Evolutionary conservation across 1,140 invertebrate genomes (phyloP), one percentile per base, ranked within the genome.

Genomic region (Sycobia sp.): DNA sequence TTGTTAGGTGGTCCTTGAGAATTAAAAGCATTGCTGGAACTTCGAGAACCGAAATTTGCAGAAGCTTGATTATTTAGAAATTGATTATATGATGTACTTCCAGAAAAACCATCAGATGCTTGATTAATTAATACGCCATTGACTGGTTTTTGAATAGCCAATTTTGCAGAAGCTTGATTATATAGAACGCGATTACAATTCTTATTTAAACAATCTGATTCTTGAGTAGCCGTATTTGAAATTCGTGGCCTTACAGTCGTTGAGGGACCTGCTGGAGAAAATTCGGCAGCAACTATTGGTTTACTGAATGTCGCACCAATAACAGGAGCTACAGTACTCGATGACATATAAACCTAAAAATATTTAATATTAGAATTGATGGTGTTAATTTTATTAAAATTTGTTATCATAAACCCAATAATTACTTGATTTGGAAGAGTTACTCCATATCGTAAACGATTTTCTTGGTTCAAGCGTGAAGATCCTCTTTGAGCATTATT

Each of bases 261-360:
- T 2, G 46, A 59, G 16, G 66, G 51, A 16, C 22, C 7, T 43
- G 50, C 27, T 16, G 58, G 38, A 0, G 50, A 57, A 23, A 72
- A 55, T 13, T 58, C 61, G 1, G 66, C 25, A 1, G 60, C 3
- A 11, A 58, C 20, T 25, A 72, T 73, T 39, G 76, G 75, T 47
- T 61, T 69, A 22, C 67, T 69, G 27, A 73, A 71, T 8, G 72
- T 73, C n/a, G 72, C 66, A 0, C 70, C 72, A 14, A 66, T n/a
- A 10, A 56, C 66, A 43, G 75, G 69, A 4, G 68, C 27, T 0
- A 65, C 9, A n/a, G 71, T 73, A 1, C 43, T 68, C 5, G 67
- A 66, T 49, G 72, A 66, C 25, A 51, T 27, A 27, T 68, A 69
- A 27, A 69, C 65, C 68, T 70, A 63, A 60, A 68, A 65, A 50